These are phyloP conservation scores for Paracanthobrama guichenoti DNA, from an alignment of 2,113 vertebrate genomes.

Conservation along the genomic window DNA sequence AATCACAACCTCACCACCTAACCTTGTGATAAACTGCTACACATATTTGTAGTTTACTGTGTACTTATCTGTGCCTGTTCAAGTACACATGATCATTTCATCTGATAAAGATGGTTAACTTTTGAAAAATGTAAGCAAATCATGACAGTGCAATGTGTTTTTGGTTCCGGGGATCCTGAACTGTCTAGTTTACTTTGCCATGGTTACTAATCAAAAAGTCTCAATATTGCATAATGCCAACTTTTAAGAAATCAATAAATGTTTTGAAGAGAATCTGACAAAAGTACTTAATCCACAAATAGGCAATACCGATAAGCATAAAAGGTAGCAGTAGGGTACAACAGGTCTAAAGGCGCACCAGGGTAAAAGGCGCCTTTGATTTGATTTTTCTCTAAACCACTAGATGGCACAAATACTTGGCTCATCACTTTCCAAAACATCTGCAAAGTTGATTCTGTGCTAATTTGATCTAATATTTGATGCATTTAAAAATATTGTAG, in stretches of 20 bases:
- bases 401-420: too few species aligned
- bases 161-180: not conserved
- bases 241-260: not conserved
- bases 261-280: not conserved
- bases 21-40: not conserved
- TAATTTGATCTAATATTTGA: too few species aligned
- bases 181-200: not conserved
- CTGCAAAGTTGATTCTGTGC: too few species aligned
- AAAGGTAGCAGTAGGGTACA: not conserved
- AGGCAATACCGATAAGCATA: not conserved
- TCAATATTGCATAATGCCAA: not conserved
- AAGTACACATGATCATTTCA: not conserved
- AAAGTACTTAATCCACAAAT: not conserved
- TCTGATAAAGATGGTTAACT: not conserved
- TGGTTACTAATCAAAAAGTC: not conserved
- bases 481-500: too few species aligned
- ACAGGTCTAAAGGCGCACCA: too few species aligned
- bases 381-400: too few species aligned
- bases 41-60: not conserved
- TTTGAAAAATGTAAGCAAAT: not conserved
- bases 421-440: too few species aligned
- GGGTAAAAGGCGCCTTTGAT: too few species aligned
- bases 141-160: not conserved
- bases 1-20: conserved; percentile 5
- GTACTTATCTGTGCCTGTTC: not conserved